phyloP scores from a whole-genome alignment of 2,797 vertebrate genomes.

The Graptemys geographica region DNA sequence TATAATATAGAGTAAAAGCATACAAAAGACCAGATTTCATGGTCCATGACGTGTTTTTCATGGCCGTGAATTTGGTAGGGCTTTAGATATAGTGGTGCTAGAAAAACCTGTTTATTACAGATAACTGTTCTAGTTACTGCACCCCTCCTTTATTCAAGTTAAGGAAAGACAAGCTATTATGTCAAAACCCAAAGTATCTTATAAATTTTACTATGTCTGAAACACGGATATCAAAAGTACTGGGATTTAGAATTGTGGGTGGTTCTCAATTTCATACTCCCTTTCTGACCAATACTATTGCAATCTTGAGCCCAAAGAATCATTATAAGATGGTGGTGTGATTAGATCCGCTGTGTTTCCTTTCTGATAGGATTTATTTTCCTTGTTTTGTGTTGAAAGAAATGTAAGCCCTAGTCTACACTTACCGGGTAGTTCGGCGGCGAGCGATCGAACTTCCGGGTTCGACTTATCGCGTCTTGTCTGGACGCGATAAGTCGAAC shows the following conservation, averaged over 20 bases:
- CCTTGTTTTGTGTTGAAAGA: background rate
- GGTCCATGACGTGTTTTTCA: too few relatives aligned
- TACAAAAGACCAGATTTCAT: too few relatives aligned
- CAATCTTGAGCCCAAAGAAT: background rate
- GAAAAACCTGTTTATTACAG: background rate
- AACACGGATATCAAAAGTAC: background rate
- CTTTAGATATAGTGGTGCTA: background rate
- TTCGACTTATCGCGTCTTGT: too few relatives aligned
- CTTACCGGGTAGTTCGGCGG: too few relatives aligned
- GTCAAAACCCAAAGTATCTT: background rate
- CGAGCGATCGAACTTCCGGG: too few relatives aligned
- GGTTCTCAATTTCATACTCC: background rate
- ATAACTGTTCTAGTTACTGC: background rate
- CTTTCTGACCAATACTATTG: background rate
- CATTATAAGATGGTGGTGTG: background rate
- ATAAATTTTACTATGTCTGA: background rate
- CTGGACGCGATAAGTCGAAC: too few relatives aligned
- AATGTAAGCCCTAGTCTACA: too few relatives aligned
- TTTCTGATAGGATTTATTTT: background rate
- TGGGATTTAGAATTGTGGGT: background rate
- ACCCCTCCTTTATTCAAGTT: background rate
- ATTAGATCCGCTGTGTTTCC: background rate
- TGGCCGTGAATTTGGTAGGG: too few relatives aligned
- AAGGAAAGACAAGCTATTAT: background rate
- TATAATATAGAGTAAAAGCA: too few relatives aligned